Percentiles rank a stretch among this genome's conserved stretches.
phyloP scores from a whole-genome alignment of 2,113 vertebrate species.

The human (Homo sapiens) region GRCh38 chr1:240195501-240196000 shows the following conservation, averaged over 20 bases:
- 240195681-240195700: not conserved
- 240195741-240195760: not conserved
- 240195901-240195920: too few species aligned
- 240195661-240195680: not conserved
- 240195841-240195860: too few species aligned
- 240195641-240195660: not conserved
- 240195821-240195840: too few species aligned
- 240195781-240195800: too few species aligned
- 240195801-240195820: too few species aligned
- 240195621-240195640: not conserved
- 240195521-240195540: not conserved
- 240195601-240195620: not conserved
- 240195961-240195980: too few species aligned
- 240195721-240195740: not conserved
- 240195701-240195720: not conserved
- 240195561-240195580: not conserved
- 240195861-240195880: too few species aligned
- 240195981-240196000: too few species aligned
- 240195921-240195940: too few species aligned
- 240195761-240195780: too few species aligned
- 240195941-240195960: too few species aligned
- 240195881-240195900: too few species aligned
- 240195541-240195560: not conserved
- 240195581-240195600: not conserved
- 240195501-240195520: not conserved